Evolutionary conservation across 2,797 vertebrate genomes (phyloP), one percentile per base, ranked within the genome.

Genomic region (Tangara arthus): DNA sequence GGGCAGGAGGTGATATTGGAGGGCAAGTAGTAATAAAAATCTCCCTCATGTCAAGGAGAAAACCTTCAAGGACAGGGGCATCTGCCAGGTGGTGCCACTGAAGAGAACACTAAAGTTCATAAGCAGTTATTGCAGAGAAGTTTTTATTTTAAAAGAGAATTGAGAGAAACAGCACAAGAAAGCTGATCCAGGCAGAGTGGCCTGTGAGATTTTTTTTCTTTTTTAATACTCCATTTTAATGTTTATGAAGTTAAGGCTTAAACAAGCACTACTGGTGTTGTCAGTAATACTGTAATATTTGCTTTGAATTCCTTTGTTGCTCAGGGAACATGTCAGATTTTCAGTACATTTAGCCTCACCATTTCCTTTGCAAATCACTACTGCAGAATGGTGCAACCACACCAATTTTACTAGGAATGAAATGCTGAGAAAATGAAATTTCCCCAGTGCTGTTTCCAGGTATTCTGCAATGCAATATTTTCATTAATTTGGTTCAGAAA

Each of bases 211-310:
- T 87, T 78, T 78, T 78, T 95, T 75, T 90, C 80, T 83, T 97
- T 97, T 97, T 81, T 27, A 88, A 82, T 88, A 77, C 65, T 96
- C 64, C 66, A 81, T 96, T 96, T 90, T 55, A 73, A 69, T 85
- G 86, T 96, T 97, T 96, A 94, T 95, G 76, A 96, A 97, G 47
- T 68, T 97, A 97, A 95, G 89, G 85, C 95, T 97, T 96, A 94
- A 97, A 93, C 55, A 96, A 96, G 80, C 96, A 94, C 85, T 95
- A 84, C 82, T 87, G 60, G 18, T 88, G 50, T 91, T 96, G 89
- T 95, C 94, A 96, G 78, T 96, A 97, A 97, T 71, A 96, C 84
- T 95, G 92, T 96, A 98, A 97, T 93, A 96, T 98, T 97, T 98
- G 94, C 97, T 94, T 96, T 97, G 90, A 81, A 73, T 94, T 93